Conservation (phyloP, 2,113 vertebrate genomes). For the Pseudolaguvia tuberculata region DNA sequence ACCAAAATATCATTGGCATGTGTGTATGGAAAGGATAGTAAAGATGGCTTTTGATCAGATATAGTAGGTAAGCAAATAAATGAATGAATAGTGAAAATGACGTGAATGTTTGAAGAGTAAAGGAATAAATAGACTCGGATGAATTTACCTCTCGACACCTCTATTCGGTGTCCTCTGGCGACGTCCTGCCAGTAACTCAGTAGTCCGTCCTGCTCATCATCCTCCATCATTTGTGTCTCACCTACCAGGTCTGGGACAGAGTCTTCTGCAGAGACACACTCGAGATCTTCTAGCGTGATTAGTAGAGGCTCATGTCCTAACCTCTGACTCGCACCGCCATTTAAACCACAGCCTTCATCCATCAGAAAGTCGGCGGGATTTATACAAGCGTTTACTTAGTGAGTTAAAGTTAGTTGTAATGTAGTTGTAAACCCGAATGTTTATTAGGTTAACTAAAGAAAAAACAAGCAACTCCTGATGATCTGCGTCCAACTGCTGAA, state of each 20-base stretch:
- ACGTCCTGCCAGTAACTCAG: constrained; percentile 82
- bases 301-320: constrained; percentile 47
- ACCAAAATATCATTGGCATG: too few relatives aligned
- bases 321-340: constrained; percentile 51
- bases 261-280: constrained; percentile 75
- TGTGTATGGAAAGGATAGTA: too few relatives aligned
- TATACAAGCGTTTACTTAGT: neutral
- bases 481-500: neutral
- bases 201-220: constrained; percentile 66
- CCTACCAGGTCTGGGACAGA: constrained; percentile 68
- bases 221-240: constrained; percentile 65
- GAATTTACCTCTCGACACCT: constrained; percentile 77
- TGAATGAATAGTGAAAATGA: too few relatives aligned
- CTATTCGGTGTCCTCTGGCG: constrained; percentile 80
- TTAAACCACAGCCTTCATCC: constrained; percentile 74
- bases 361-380: constrained; percentile 49
- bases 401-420: neutral
- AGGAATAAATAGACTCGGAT: neutral
- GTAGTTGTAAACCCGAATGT: neutral
- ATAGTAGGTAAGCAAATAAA: too few relatives aligned
- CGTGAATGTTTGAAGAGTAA: too few relatives aligned
- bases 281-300: constrained; percentile 83
- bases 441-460: neutral
- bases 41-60: too few relatives aligned
- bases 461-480: neutral